Evolutionary conservation across 2,888 invertebrate species (phyloP), one percentile per base, ranked within the genome.

Genomic region (Metacarcinus magister): DNA sequence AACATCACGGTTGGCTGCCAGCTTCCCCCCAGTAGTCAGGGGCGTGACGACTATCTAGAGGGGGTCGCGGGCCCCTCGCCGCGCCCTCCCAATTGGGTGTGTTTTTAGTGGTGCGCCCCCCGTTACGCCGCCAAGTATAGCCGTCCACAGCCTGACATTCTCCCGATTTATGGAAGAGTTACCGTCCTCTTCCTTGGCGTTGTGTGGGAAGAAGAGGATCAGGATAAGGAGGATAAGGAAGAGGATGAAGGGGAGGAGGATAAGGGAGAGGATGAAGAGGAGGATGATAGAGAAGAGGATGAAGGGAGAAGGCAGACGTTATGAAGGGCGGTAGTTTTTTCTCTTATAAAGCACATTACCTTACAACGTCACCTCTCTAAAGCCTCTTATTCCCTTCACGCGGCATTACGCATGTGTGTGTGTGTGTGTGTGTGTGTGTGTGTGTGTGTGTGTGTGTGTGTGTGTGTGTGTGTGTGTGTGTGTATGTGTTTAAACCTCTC

Each of bases 31-130:
- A 28, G 90, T 43, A 19, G 43, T 44, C 44, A 60, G 93, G 75
- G 94, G 95, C 95, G 94, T 95, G 95, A 95, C 95, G 95, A n/a
- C 16, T 16, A 32, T 43, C 23, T 5, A 32, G 82, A 87, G 95
- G 95, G 94, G 95, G 90, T 67, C 87, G 94, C 60, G 23, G 90
- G 32, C 60, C 95, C 93, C 91, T 16, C 75, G 44, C 91, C 1
- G 94, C 19, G 46, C 92, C 92, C 60, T 60, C 92, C 44, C 46
- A 48, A 48, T 44, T 60, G 93, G 60, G 54, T 67, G 54, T 94
- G 94, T 95, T 95, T 95, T 95, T 95, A 94, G 91, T 95, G 95
- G 90, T 23, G 7, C 75, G 94, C 94, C 93, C 94, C 95, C 94
- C 82, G 91, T 54, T 10, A 54, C 87, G 44, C 28, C 44, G 75